phyloP scores from a whole-genome alignment of 53 echinoderm and acorn worm genomes.

The Echinarachnius parma region DNA sequence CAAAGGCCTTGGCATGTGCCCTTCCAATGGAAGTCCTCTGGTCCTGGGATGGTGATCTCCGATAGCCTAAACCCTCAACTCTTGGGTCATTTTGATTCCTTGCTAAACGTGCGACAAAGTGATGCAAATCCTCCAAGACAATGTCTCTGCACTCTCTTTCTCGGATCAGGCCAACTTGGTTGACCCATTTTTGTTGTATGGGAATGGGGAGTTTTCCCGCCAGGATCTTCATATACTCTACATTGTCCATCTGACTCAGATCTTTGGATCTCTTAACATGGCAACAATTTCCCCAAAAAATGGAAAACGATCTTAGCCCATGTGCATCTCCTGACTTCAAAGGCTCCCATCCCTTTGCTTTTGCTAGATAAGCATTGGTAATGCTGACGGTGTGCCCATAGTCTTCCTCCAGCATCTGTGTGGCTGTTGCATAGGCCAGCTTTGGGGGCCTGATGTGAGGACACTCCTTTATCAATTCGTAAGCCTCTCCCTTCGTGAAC shows the following conservation, averaged over 20 bases:
- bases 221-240: slow-evolving; percentile 39
- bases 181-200: slow-evolving; percentile 54
- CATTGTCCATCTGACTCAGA: slow-evolving; percentile 33
- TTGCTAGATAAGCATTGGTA: slow-evolving; percentile 44
- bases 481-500: slow-evolving; percentile 54
- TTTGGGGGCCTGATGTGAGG: slow-evolving; percentile 37
- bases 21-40: neutral
- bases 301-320: slow-evolving; percentile 48
- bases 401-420: slow-evolving; percentile 39
- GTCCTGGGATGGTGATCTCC: too few species aligned
- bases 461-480: slow-evolving; percentile 61
- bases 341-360: slow-evolving; percentile 44
- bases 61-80: slow-evolving; percentile 38
- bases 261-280: slow-evolving; percentile 40
- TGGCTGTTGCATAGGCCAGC: slow-evolving; percentile 38
- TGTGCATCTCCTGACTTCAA: slow-evolving; percentile 17
- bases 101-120: slow-evolving; percentile 34
- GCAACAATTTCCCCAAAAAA: slow-evolving; percentile 56
- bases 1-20: slow-evolving; percentile 1
- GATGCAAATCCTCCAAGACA: slow-evolving; percentile 33
- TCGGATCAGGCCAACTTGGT: slow-evolving; percentile 31
- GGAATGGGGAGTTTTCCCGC: slow-evolving; percentile 43
- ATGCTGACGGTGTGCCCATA: slow-evolving; percentile 50
- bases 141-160: slow-evolving; percentile 25
- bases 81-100: slow-evolving; percentile 54